Base-by-base conservation (phyloP, 2,888 invertebrate genomes). In the Drosophila kambysellisi region DNA sequence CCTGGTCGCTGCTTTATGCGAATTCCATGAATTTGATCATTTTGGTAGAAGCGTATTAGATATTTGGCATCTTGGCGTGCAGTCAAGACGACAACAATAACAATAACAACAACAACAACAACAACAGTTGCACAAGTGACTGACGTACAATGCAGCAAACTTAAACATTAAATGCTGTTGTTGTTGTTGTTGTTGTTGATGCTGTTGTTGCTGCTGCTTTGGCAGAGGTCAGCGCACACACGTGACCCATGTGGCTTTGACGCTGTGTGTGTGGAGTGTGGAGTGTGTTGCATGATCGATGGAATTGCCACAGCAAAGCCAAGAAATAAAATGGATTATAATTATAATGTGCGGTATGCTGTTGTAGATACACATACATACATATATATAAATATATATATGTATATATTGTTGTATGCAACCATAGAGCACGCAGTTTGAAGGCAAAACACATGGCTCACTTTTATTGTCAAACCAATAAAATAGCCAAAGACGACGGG, bases 1-100 rank as follows among this genome's bases (percentile, higher is more conserved):
- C 65, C 73, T 69, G 79, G 71, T 76, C 72, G 73, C 73, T 80
- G 86, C 76, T 79, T 86, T 77, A 83, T 74, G 79, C 83, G 88
- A 88, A 90, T 90, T 90, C 91, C 89, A 82, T 90, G 91, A 91
- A 91, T 91, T 81, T 84, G 84, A 84, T 87, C 89, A 83, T 83
- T 85, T 90, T 88, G 90, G 77, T 88, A 78, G 87, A 86, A 85
- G 82, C 78, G 81, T 77, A 85, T 87, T 87, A 87, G 87, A 87
- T 87, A 90, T 90, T 90, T 86, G 85, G 86, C 86, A 89, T 89
- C 86, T 89, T 68, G 77, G 77, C 79, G 76, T 75, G 81, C 76
- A 75, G 77, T 70, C 61, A 56, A 53, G 39, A 51, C 71, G 67
- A 74, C 57, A 72, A 50, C 70, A 53, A 37, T 53, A 68, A 54